Evolutionary conservation across 1,140 invertebrate species (phyloP).

Genomic region (Rhopalosiphum maidis): DNA sequence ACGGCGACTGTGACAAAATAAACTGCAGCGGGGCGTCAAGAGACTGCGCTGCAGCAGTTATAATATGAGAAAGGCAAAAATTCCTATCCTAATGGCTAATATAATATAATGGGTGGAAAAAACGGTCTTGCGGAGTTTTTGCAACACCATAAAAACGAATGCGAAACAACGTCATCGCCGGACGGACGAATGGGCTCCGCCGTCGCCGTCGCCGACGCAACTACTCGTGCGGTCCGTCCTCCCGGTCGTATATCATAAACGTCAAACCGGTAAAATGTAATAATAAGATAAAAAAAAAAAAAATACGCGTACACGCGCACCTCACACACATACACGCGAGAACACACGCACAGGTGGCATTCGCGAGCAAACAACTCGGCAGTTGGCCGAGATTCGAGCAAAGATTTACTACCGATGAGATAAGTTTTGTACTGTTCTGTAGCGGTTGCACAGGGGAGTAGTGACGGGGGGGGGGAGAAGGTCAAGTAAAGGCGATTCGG

Average conservation of each 20-base stretch:
- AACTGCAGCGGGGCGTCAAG: background rate
- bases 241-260: background rate
- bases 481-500: too few species aligned
- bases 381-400: background rate
- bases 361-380: background rate
- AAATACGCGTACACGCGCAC: background rate
- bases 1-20: background rate
- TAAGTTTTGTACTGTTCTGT: background rate
- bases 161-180: background rate
- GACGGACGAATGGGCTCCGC: background rate
- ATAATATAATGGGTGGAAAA: background rate
- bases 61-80: background rate
- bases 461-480: too few species aligned
- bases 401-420: background rate
- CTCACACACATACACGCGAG: too few species aligned
- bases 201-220: background rate
- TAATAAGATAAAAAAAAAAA: background rate
- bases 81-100: background rate
- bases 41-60: background rate
- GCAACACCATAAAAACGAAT: constrained; percentile 12
- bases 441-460: background rate
- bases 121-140: background rate
- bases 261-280: constrained; percentile 24
- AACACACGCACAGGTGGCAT: background rate
- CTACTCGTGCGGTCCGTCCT: constrained; percentile 25